Percentiles rank a stretch among this genome's conserved stretches.
Conservation (phyloP, 2,888 invertebrate species). For the Campoplex capitator region DNA sequence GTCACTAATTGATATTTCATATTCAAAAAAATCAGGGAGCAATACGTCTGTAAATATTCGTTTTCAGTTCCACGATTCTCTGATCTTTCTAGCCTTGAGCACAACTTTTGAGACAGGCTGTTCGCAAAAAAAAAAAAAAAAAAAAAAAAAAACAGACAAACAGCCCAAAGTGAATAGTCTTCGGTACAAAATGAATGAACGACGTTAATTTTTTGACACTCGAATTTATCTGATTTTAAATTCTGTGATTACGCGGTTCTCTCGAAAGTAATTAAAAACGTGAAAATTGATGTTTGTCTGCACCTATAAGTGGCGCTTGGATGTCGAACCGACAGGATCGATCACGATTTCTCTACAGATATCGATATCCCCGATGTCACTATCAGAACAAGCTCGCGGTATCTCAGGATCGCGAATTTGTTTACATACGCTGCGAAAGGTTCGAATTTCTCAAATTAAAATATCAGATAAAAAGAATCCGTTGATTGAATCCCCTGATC, state of each 20-base stretch:
- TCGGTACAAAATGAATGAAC: neutral
- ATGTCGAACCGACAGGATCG: neutral
- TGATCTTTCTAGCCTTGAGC: neutral
- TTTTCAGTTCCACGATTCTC: neutral
- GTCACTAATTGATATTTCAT: neutral
- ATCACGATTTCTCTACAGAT: neutral
- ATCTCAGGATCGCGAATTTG: neutral
- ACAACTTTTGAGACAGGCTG: neutral
- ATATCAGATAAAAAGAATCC: neutral
- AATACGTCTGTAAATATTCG: neutral
- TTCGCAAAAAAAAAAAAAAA: neutral
- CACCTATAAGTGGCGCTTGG: neutral
- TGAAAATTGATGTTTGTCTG: neutral
- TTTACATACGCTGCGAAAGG: neutral
- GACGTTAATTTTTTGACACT: neutral
- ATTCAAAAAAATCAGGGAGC: neutral
- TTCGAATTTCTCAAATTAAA: neutral
- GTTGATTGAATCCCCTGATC: neutral
- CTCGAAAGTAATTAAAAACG: neutral
- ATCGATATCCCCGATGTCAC: conserved; percentile 8
- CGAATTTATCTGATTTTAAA: conserved; percentile 22
- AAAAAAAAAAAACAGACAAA: neutral
- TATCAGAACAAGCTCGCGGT: neutral
- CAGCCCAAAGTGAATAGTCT: neutral
- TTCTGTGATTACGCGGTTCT: conserved; percentile 8